These are phyloP conservation scores for Latrodectus geometricus DNA, from an alignment of 1,140 invertebrate species.

Conservation along the genomic window DNA sequence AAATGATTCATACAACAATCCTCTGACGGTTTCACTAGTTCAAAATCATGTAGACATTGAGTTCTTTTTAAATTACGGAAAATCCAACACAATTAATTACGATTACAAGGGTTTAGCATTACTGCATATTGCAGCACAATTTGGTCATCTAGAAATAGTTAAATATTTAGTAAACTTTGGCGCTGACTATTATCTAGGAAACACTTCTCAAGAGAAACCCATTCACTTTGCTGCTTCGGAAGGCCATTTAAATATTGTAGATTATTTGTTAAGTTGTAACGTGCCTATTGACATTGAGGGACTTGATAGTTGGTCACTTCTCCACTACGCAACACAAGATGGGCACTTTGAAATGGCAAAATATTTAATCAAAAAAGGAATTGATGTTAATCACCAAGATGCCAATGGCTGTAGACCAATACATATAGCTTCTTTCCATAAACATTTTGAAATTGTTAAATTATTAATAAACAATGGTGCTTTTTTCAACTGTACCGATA, in stretches of 20 bases:
- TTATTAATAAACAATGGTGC: constrained; percentile 94
- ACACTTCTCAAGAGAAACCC: constrained; percentile 39
- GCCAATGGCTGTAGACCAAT: constrained; percentile 72
- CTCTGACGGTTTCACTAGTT: neutral
- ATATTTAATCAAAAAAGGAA: constrained; percentile 7
- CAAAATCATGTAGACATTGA: constrained; percentile 13
- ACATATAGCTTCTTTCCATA: constrained; percentile 90
- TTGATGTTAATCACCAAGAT: neutral
- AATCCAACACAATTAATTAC: neutral
- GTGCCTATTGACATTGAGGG: neutral
- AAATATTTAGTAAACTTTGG: constrained; percentile 1
- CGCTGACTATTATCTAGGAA: constrained; percentile 7
- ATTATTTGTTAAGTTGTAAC: neutral
- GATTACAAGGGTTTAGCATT: neutral
- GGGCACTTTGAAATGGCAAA: constrained; percentile 5
- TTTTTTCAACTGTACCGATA: no score
- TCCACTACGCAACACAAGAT: neutral
- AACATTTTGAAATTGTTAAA: constrained; percentile 96
- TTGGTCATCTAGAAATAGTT: constrained; percentile 14
- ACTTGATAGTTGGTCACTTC: neutral
- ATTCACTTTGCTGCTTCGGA: constrained; percentile 64
- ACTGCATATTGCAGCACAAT: constrained; percentile 12
- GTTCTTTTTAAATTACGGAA: neutral
- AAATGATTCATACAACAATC: neutral
- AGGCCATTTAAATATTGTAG: constrained; percentile 62